A percentile compares a stretch with the other conserved stretches of the same genome.
Conservation (phyloP, 2,113 vertebrate genomes). For the Microcebus ravelobensis region DNA sequence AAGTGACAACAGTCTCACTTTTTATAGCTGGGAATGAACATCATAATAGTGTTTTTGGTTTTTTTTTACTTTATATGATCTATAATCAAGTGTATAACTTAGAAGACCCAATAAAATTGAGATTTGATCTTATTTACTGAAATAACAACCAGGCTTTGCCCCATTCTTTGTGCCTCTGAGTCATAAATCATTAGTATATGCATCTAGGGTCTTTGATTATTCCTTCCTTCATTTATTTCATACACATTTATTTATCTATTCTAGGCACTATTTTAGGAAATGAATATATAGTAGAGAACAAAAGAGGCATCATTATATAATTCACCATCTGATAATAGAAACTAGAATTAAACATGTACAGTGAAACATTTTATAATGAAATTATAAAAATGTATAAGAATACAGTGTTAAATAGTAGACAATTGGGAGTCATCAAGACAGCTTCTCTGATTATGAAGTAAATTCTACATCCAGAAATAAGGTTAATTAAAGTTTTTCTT, state of each 20-base stretch:
- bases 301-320: not conserved
- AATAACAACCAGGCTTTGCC: not conserved
- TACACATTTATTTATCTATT: not conserved
- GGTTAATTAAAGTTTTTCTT: not conserved
- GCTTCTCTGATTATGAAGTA: not conserved
- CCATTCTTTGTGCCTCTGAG: not conserved
- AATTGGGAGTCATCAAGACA: not conserved
- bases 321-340: not conserved
- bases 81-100: not conserved
- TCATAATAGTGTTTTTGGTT: not conserved
- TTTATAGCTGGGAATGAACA: not conserved
- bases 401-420: not conserved
- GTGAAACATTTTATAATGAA: not conserved
- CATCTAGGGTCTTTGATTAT: not conserved
- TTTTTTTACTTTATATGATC: not conserved
- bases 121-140: not conserved
- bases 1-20: not conserved
- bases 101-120: not conserved
- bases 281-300: not conserved
- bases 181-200: not conserved
- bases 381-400: not conserved
- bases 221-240: not conserved
- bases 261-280: not conserved
- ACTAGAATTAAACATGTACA: not conserved
- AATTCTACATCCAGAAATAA: conserved; percentile 37